Conservation (phyloP, 2,797 vertebrate genomes). For the Hypotaenidia philippensis region DNA sequence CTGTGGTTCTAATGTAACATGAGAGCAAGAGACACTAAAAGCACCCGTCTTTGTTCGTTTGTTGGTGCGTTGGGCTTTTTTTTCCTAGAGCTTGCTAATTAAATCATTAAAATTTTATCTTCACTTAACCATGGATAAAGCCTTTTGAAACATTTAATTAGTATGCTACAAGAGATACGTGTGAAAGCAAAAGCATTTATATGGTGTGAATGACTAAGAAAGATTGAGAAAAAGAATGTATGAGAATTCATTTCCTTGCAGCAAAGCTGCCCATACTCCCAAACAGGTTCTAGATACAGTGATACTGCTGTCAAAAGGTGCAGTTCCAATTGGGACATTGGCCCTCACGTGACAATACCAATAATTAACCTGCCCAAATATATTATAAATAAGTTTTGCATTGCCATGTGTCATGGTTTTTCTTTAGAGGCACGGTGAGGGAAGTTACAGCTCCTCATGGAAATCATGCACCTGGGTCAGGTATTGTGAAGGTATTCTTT, state of each 20-base stretch:
- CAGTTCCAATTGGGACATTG: neutral
- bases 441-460: neutral
- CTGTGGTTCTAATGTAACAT: neutral
- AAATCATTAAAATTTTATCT: conserved; percentile 86
- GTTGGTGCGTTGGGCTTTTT: neutral
- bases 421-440: neutral
- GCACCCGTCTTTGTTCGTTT: conserved; percentile 27
- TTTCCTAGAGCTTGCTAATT: conserved; percentile 77
- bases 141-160: conserved; percentile 80
- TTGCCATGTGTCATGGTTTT: neutral
- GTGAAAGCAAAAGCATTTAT: conserved; percentile 57
- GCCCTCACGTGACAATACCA: neutral
- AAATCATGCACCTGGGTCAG: neutral
- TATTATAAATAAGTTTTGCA: neutral
- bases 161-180: conserved; percentile 56
- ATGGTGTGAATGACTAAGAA: conserved; percentile 13
- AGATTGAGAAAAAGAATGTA: neutral
- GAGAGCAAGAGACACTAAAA: conserved; percentile 27
- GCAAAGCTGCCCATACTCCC: conserved; percentile 11
- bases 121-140: conserved; percentile 79
- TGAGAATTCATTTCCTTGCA: conserved; percentile 33
- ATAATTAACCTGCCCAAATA: neutral
- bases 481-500: neutral
- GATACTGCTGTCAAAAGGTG: neutral
- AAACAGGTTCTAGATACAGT: conserved; percentile 15